phyloP scores from a whole-genome alignment of 2,113 vertebrate genomes.

The Aplodontia rufa region DNA sequence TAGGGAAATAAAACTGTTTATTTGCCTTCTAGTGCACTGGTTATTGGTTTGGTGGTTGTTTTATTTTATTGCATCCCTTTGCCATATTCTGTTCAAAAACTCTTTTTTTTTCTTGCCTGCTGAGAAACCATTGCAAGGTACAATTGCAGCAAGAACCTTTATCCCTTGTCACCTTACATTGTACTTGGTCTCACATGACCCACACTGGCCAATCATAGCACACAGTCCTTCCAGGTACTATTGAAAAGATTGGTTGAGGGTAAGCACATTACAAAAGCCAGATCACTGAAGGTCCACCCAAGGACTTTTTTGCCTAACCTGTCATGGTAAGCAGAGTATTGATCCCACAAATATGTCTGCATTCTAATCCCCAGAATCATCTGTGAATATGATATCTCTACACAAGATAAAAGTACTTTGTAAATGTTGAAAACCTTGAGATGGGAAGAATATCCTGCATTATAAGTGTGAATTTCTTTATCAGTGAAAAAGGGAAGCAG shows the following conservation, averaged over 20 bases:
- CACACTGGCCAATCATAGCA: not conserved
- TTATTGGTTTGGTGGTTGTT: fast-evolving
- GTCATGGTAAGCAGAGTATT: not conserved
- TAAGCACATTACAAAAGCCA: not conserved
- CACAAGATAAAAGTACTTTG: not conserved
- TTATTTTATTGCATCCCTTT: not conserved
- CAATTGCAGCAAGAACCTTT: not conserved
- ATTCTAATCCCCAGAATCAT: not conserved
- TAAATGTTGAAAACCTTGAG: not conserved
- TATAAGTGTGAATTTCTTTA: not conserved
- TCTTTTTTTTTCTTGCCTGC: not conserved
- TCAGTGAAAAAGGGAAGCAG: not conserved
- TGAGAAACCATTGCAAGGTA: not conserved
- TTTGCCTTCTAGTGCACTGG: not conserved
- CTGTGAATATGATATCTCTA: not conserved
- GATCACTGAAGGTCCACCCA: not conserved
- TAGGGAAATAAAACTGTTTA: not conserved
- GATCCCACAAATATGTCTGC: not conserved
- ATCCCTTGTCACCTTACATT: not conserved
- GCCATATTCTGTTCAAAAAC: not conserved
- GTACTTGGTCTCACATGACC: not conserved
- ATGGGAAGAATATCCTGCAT: not conserved
- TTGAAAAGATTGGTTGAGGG: not conserved
- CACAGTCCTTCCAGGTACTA: not conserved
- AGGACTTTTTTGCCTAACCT: not conserved